Evolutionary conservation across 2,113 vertebrate genomes (phyloP), one percentile per base, ranked within the genome.

Genomic region (Tichodroma muraria): DNA sequence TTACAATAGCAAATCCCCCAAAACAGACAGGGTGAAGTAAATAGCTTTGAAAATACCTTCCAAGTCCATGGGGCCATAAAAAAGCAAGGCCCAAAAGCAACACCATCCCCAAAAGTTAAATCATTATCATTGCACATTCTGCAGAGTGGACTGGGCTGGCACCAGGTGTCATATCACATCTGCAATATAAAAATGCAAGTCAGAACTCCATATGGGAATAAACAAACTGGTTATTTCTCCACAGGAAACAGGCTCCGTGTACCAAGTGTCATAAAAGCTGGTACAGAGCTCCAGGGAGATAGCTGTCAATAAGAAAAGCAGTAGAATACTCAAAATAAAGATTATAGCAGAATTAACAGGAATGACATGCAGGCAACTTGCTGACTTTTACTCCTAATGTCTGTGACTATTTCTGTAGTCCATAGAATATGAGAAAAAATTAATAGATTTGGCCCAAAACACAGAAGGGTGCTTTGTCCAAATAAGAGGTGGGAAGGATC

Each of bases 51-150:
- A 79, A 85, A 45, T 35, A 71, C 22, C 37, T 59, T 72, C 45
- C 47, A 65, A 19, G 28, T 37, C n/a, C 60, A 61, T 3, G 4
- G 68, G 28, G 27, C 8, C 22, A 21, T 22, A 16, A 28, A 40
- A 35, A 88, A 82, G 18, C 17, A 77, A 69, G 11, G 31, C 23
- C 52, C 40, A 73, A 88, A 93, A 85, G 57, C 61, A 61, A n/a
- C 0, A 1, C 8, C 56, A 68, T 28, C 30, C 69, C 47, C 49
- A 6, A 13, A 87, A 89, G 30, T 71, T 31, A 69, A 85, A 76
- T 49, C 6, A 2, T 24, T 60, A 57, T 65, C 53, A 25, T 1
- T 84, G 16, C 0, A 0, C 37, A 70, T 16, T 33, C 64, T 47
- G n/a, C 56, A 71, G 84, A 84, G 80, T 63, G 35, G n/a, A n/a